These are phyloP conservation scores for Drosophila infuscata DNA, from an alignment of 2,888 invertebrate species.

Conservation along the genomic window DNA sequence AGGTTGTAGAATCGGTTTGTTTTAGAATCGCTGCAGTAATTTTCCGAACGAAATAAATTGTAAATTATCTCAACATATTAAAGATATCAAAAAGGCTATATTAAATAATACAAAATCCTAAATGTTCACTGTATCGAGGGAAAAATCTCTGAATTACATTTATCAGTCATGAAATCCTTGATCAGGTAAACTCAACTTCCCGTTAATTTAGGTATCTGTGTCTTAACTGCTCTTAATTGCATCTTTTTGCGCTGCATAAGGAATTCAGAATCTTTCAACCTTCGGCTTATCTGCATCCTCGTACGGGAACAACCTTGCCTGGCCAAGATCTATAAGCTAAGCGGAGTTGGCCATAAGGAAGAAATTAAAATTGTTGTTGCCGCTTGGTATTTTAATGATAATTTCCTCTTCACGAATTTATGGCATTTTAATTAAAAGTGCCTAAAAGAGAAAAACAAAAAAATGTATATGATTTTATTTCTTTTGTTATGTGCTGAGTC, in stretches of 20 bases:
- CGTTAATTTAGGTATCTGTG: constrained; percentile 1
- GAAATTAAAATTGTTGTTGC: constrained; percentile 54
- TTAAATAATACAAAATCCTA: neutral
- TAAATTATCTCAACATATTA: neutral
- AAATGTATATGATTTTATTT: constrained; percentile 29
- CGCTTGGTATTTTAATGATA: constrained; percentile 75
- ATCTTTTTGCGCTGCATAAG: neutral
- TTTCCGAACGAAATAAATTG: neutral
- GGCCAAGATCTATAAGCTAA: constrained; percentile 30
- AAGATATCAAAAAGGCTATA: neutral
- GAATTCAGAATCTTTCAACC: constrained; percentile 19
- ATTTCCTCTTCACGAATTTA: constrained; percentile 77
- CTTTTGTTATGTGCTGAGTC: constrained; percentile 16
- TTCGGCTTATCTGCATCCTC: constrained; percentile 43
- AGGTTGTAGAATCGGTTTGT: neutral
- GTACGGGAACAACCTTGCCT: constrained; percentile 26
- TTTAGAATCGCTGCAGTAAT: neutral
- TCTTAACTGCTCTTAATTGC: constrained; percentile 7
- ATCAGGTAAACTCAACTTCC: constrained; percentile 4
- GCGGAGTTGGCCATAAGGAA: constrained; percentile 46
- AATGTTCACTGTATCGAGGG: neutral
- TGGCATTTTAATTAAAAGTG: constrained; percentile 77
- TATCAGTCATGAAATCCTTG: neutral
- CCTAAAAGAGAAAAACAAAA: constrained; percentile 41
- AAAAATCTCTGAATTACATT: neutral